Conservation (phyloP, 2,797 vertebrate genomes). For the Lerista edwardsae region DNA sequence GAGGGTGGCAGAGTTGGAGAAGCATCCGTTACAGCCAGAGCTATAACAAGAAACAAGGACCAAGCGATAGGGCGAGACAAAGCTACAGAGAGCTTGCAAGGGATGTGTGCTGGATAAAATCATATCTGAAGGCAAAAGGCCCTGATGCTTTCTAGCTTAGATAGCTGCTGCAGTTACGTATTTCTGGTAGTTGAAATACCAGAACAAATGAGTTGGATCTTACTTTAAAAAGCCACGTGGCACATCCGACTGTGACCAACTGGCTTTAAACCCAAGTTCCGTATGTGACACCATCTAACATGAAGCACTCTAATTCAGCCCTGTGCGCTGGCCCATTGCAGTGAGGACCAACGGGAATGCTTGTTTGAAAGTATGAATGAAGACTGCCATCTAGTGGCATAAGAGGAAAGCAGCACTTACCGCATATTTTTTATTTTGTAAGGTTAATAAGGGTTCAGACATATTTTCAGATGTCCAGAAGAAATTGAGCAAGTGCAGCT, state of each 20-base stretch:
- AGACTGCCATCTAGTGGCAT: constrained; percentile 35
- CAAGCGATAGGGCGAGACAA: too few species aligned
- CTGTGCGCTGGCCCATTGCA: not conserved
- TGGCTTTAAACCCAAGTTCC: not conserved
- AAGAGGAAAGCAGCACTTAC: not conserved
- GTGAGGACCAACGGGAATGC: not conserved
- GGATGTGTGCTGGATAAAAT: not conserved
- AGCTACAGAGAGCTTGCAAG: not conserved
- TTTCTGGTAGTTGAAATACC: not conserved
- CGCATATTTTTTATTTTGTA: not conserved
- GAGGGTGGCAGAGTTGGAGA: not conserved
- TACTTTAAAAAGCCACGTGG: not conserved
- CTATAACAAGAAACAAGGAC: not conserved
- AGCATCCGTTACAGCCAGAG: not conserved
- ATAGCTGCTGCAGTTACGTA: not conserved
- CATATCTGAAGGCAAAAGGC: not conserved
- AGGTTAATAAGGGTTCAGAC: not conserved
- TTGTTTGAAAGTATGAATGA: not conserved
- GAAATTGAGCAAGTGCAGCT: too few species aligned
- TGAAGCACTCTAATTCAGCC: not conserved
- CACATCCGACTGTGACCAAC: not conserved
- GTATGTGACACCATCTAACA: not conserved
- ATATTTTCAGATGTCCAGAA: too few species aligned
- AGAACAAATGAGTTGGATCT: not conserved
- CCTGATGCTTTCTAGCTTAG: not conserved